Evolutionary conservation across 2,113 vertebrate genomes (phyloP).

Genomic region (Erythrocebus patas): DNA sequence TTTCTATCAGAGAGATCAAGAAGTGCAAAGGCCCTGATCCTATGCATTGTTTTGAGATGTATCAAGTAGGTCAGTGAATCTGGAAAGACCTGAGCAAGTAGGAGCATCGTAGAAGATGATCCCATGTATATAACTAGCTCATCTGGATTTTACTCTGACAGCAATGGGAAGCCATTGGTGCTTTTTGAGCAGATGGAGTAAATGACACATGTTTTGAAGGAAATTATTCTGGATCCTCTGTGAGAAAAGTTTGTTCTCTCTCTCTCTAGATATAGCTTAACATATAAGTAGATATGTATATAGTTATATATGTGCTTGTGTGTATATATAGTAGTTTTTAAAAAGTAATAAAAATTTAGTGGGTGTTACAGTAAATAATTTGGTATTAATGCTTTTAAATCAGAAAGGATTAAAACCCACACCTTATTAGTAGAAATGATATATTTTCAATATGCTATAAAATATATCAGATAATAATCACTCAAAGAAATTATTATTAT

Average conservation of each 20-base stretch:
- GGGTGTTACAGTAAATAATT: not conserved
- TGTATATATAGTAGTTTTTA: not conserved
- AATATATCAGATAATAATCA: not conserved
- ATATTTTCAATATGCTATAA: not conserved
- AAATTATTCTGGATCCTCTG: not conserved
- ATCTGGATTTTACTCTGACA: not conserved
- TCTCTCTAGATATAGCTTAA: not conserved
- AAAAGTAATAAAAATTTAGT: not conserved
- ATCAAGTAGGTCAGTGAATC: not conserved
- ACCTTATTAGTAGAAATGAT: not conserved
- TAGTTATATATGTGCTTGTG: not conserved
- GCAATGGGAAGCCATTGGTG: not conserved
- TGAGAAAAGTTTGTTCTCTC: not conserved
- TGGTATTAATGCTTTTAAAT: not conserved
- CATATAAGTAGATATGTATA: not conserved
- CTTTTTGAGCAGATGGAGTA: not conserved
- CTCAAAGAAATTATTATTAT: not conserved
- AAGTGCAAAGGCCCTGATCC: not conserved
- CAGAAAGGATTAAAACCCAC: not conserved
- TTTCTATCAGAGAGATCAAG: not conserved
- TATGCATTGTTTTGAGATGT: not conserved
- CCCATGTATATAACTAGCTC: not conserved
- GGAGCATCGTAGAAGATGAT: not conserved
- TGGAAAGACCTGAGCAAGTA: not conserved
- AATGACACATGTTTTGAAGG: not conserved